Evolutionary conservation across 2,888 invertebrate species (phyloP), one percentile per base, ranked within the genome.

Genomic region (Pyrrhosoma nymphula): DNA sequence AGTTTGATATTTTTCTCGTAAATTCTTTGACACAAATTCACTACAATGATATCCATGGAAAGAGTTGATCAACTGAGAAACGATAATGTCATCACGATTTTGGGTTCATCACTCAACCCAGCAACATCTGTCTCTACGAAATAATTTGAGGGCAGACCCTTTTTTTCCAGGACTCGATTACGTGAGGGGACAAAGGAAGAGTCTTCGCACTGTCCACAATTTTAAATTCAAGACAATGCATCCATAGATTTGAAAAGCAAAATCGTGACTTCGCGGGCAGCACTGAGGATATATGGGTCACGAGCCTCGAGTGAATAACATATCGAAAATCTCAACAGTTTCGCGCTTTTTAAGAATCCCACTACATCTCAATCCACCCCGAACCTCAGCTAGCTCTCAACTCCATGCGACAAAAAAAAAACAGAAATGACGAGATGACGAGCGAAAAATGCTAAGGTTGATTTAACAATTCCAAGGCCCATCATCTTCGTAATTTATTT

Each of bases 151-250:
- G 18, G 4, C 90, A 60, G 90, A 2, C 60, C 8, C 14, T 63
- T 63, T 39, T 91, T 63, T 35, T 56, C 30, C 23, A 39, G 20
- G n/a, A 60, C 23, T 91, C 91, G 26, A 91, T 63, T 91, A 47
- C 63, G 39, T 26, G 26, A 39, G 91, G n/a, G 39, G 39, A 91
- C 90, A 60, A 90, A 90, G 23, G 90, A 35, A 90, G 30, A 30
- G 18, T 20, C n/a, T 16, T 89, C 89, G 39, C n/a, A 47, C 12
- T 18, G 6, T 6, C 47, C 56, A 56, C 63, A 69, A 63, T 91
- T 91, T 91, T 63, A 91, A 91, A 91, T 35, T 91, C 63, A 91
- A 56, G 60, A 63, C 30, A 35, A 91, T 35, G 23, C 60, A 91
- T 91, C 91, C 39, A 18, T 14, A 35, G 30, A 18, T 35, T 35